A percentile compares a stretch with the other conserved stretches of the same genome.
Evolutionary conservation across 2,113 vertebrate genomes (phyloP).

Genomic region (Cavia porcellus): DNA sequence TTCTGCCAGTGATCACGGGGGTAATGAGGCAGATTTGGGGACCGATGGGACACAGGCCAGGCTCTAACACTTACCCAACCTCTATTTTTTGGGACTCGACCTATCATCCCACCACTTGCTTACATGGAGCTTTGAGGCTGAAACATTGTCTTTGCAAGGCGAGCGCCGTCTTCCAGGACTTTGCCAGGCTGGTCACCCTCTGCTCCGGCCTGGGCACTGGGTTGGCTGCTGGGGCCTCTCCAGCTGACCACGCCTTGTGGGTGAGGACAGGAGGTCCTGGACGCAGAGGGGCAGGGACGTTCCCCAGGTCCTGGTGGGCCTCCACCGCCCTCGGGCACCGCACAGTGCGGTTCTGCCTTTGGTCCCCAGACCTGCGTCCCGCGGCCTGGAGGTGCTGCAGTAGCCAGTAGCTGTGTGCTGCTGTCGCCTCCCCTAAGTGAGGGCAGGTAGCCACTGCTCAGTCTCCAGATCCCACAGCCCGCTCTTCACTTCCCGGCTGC

Average conservation of each 20-base stretch:
- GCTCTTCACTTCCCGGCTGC: rapidly evolving
- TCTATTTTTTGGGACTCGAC: not conserved
- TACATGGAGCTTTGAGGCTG: not conserved
- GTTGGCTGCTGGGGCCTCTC: not conserved
- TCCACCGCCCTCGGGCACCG: not conserved
- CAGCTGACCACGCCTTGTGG: not conserved
- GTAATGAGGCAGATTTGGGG: not conserved
- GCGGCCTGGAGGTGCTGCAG: not conserved
- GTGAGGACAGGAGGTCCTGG: not conserved
- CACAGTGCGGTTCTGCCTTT: not conserved
- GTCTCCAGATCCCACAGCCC: not conserved
- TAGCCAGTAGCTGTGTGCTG: not conserved
- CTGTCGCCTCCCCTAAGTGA: slow-evolving; percentile 9
- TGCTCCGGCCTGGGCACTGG: not conserved
- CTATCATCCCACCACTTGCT: not conserved
- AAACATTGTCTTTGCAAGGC: not conserved
- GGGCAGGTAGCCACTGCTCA: slow-evolving; percentile 42
- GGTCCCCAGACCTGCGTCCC: not conserved
- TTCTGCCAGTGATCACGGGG: not conserved
- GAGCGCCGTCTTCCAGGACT: not conserved
- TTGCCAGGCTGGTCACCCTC: not conserved
- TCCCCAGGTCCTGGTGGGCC: not conserved
- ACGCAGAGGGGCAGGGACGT: not conserved
- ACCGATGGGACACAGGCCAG: not conserved
- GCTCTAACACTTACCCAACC: not conserved